These are phyloP conservation scores for Micoletzkya japonica DNA, from an alignment of 2,888 invertebrate species.

Conservation along the genomic window DNA sequence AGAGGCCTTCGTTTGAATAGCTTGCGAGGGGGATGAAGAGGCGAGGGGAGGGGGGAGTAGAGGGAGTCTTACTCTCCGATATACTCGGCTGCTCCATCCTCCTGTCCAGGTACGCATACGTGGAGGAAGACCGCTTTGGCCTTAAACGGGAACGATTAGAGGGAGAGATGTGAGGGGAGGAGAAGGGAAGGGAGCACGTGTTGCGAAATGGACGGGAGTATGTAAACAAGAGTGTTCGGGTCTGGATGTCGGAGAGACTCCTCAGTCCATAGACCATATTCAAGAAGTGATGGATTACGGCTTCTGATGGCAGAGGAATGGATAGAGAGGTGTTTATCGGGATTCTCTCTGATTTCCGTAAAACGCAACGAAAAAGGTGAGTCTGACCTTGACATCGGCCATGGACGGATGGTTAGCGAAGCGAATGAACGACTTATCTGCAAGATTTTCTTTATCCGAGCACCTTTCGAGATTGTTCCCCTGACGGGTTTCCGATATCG, in stretches of 20 bases:
- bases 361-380: too few species aligned
- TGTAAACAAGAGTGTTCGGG: too few species aligned
- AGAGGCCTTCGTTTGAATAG: not conserved
- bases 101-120: constrained; percentile 83
- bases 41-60: not conserved
- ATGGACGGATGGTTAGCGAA: constrained; percentile 82
- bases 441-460: constrained; percentile 31
- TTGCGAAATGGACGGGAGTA: too few species aligned
- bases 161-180: too few species aligned
- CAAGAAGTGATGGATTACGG: too few species aligned
- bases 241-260: too few species aligned
- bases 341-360: too few species aligned
- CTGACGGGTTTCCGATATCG: too few species aligned
- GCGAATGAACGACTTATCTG: constrained; percentile 81
- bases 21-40: not conserved
- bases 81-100: constrained; percentile 74
- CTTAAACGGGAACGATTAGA: not conserved
- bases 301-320: too few species aligned
- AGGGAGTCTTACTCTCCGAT: constrained; percentile 48
- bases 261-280: too few species aligned
- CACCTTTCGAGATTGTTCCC: not conserved
- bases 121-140: constrained; percentile 79
- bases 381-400: constrained; percentile 79
- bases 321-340: too few species aligned
- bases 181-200: too few species aligned